A percentile compares a stretch with the other conserved stretches of the same genome.
Evolutionary conservation across 2,888 invertebrate genomes (phyloP).

Genomic region (Lymantria dispar): DNA sequence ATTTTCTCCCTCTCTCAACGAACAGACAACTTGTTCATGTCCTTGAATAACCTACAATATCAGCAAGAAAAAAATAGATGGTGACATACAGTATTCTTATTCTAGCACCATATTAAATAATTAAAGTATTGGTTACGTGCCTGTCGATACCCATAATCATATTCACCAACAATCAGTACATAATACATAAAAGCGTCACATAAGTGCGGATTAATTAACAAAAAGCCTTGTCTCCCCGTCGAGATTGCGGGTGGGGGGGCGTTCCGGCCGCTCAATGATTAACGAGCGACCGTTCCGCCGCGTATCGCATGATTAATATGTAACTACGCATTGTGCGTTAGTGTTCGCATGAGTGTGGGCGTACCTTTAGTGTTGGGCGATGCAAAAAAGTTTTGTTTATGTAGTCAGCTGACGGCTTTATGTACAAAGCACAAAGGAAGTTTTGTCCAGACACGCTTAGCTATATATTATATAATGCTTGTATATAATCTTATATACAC

Average conservation of each 20-base stretch:
- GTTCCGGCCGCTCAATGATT: constrained; percentile 70
- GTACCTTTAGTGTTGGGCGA: constrained; percentile 27
- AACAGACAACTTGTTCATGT: too few species aligned
- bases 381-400: constrained; percentile 22
- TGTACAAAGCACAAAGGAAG: not conserved
- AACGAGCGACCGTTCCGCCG: constrained; percentile 67
- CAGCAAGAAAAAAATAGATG: too few species aligned
- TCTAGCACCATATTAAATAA: too few species aligned
- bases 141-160: constrained; percentile 3
- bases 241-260: constrained; percentile 49
- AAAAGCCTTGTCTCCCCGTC: constrained; percentile 61
- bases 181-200: constrained; percentile 44
- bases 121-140: too few species aligned
- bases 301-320: constrained; percentile 77
- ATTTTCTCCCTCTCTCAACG: too few species aligned
- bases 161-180: constrained; percentile 28
- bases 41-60: too few species aligned
- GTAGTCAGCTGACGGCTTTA: not conserved
- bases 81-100: too few species aligned
- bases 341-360: constrained; percentile 33
- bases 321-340: constrained; percentile 60
- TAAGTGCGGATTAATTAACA: constrained; percentile 74
- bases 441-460: not conserved
- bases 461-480: too few species aligned
- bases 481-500: too few species aligned